A percentile compares a stretch with the other conserved stretches of the same genome.
These are phyloP conservation scores for Phrynosoma blainvillii DNA, from an alignment of 2,113 vertebrate species.

Conservation along the genomic window DNA sequence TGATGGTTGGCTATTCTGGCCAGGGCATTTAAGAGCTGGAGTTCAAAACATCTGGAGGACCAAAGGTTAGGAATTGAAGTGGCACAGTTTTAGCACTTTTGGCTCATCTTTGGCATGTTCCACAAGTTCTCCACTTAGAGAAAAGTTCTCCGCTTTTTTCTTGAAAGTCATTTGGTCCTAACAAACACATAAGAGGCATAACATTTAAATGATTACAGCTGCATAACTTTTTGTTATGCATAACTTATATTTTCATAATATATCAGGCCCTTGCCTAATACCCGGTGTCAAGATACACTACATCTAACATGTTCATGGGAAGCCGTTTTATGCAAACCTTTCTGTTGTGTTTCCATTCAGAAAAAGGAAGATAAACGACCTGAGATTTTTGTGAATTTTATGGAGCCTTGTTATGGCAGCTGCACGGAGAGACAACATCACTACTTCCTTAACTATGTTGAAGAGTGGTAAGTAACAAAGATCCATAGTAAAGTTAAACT, in stretches of 20 bases:
- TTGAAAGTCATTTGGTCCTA: too few species aligned
- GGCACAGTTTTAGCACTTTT: too few species aligned
- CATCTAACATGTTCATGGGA: not conserved
- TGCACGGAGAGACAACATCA: constrained; percentile 90
- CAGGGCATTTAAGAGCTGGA: too few species aligned
- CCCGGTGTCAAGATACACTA: not conserved
- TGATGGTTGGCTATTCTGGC: too few species aligned
- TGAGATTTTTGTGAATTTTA: constrained; percentile 91
- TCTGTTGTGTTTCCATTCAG: constrained; percentile 65
- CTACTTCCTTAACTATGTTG: constrained; percentile 90
- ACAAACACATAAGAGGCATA: too few species aligned
- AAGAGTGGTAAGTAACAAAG: constrained; percentile 87
- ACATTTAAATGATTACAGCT: too few species aligned
- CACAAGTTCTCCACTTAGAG: too few species aligned
- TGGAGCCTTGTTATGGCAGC: constrained; percentile 89
- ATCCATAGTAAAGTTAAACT: not conserved
- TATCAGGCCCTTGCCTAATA: not conserved
- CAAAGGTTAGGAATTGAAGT: too few species aligned
- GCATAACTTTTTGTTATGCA: too few species aligned
- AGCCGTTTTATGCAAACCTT: not conserved
- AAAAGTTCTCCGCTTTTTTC: too few species aligned
- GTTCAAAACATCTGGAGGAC: too few species aligned
- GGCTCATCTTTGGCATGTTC: too few species aligned
- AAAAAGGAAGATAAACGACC: constrained; percentile 93
- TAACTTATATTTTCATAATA: not conserved